Evolutionary conservation across 1,140 invertebrate species (phyloP).

Genomic region (Bicyclus anynana): DNA sequence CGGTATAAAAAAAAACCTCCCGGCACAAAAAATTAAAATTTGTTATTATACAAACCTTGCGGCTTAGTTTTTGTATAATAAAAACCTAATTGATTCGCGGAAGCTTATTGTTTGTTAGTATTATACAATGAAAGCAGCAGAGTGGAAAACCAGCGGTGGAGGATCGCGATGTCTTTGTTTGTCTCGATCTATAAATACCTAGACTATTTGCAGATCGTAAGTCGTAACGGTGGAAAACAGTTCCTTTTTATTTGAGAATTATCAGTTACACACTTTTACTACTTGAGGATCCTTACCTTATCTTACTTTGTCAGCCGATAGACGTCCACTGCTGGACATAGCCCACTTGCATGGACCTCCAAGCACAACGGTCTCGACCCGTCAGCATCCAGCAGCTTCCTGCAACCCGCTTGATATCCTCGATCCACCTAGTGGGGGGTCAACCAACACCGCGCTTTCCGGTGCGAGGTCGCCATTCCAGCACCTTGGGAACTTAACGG

Average conservation of each 20-base stretch:
- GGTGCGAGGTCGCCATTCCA: no score
- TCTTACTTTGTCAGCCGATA: no score
- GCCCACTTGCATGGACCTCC: no score
- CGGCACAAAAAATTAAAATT: conserved; percentile 15
- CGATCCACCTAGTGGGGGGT: no score
- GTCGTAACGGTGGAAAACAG: conserved; percentile 1
- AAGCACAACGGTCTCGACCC: no score
- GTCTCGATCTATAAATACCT: conserved; percentile 23
- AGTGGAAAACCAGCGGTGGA: conserved; percentile 39
- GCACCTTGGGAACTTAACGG: no score
- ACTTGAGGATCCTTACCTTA: no score
- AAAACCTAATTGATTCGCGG: conserved; percentile 65
- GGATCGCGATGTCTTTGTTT: conserved; percentile 33
- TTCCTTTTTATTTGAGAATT: background rate
- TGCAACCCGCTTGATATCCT: no score
- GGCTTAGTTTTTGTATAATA: conserved; percentile 37
- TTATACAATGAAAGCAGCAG: conserved; percentile 37
- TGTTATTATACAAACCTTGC: conserved; percentile 24
- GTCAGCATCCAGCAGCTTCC: no score
- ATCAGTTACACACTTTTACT: background rate
- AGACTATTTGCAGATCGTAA: conserved; percentile 13
- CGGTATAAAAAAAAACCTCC: conserved; percentile 9
- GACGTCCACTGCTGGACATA: no score
- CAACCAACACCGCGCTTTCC: no score
- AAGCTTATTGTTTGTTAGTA: conserved; percentile 45